A percentile compares a stretch with the other conserved stretches of the same genome.
Conservation (phyloP, 2,888 invertebrate species). For the Chloroclystis v-ata region DNA sequence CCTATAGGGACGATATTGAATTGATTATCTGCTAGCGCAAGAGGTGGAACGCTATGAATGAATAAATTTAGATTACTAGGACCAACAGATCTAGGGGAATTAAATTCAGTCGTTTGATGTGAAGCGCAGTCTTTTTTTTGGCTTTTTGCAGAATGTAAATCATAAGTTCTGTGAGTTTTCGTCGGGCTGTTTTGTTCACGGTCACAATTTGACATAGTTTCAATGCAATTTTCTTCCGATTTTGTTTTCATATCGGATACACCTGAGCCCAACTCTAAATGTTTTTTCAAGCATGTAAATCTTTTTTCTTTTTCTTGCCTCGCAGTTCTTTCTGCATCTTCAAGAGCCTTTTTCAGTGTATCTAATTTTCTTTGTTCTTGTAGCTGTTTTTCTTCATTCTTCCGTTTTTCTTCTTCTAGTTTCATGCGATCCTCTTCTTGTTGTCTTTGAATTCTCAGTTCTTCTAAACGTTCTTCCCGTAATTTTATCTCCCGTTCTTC, state of each 20-base stretch:
- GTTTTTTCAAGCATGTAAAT: slow-evolving; percentile 55
- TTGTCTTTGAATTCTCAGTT: slow-evolving; percentile 85
- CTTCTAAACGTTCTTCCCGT: slow-evolving; percentile 89
- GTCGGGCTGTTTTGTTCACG: slow-evolving; percentile 53
- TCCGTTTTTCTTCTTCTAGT: slow-evolving; percentile 84
- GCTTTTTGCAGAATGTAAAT: slow-evolving; percentile 63
- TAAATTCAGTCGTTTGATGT: slow-evolving; percentile 63
- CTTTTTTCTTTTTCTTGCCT: slow-evolving; percentile 81
- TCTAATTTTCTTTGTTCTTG: slow-evolving; percentile 85
- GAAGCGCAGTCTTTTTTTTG: slow-evolving; percentile 59
- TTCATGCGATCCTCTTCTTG: slow-evolving; percentile 83
- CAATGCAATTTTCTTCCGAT: slow-evolving; percentile 38
- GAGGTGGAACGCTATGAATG: slow-evolving; percentile 66
- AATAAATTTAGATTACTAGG: slow-evolving; percentile 65
- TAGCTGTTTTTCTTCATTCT: slow-evolving; percentile 82
- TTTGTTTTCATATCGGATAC: slow-evolving; percentile 39
- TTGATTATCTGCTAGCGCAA: slow-evolving; percentile 62
- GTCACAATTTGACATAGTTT: slow-evolving; percentile 39
- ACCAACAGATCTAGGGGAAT: slow-evolving; percentile 63
- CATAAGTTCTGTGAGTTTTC: slow-evolving; percentile 65
- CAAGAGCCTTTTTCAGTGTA: slow-evolving; percentile 86
- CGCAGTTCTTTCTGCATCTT: slow-evolving; percentile 86
- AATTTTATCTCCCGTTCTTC: slow-evolving; percentile 86
- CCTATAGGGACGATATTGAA: slow-evolving; percentile 70
- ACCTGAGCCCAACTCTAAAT: slow-evolving; percentile 31